Conservation (phyloP, 2,888 invertebrate species). For the Barypeithes pellucidus region DNA sequence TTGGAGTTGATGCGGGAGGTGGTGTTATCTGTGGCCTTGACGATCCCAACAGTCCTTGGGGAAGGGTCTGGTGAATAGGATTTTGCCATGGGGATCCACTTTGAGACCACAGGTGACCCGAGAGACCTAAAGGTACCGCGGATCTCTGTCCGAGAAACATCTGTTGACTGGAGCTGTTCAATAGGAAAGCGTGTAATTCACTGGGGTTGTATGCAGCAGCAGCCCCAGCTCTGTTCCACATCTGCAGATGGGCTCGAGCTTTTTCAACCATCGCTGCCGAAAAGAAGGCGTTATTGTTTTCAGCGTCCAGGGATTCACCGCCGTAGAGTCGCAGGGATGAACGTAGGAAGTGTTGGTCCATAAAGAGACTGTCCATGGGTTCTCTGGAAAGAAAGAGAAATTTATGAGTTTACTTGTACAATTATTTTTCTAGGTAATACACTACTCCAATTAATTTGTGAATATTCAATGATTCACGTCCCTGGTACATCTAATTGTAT, state of each 20-base stretch:
- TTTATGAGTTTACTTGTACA: background rate
- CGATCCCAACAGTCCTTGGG: conserved; percentile 69
- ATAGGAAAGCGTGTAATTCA: conserved; percentile 70
- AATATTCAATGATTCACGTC: too few species aligned
- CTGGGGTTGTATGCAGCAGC: conserved; percentile 73
- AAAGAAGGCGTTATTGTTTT: conserved; percentile 71
- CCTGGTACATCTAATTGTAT: too few species aligned
- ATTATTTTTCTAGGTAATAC: too few species aligned
- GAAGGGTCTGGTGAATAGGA: conserved; percentile 67
- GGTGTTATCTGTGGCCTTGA: conserved; percentile 70
- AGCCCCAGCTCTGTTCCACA: conserved; percentile 72
- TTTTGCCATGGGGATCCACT: conserved; percentile 65
- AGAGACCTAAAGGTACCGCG: conserved; percentile 66
- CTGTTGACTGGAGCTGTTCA: conserved; percentile 67
- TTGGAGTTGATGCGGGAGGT: conserved; percentile 71
- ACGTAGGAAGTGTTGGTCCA: conserved; percentile 84
- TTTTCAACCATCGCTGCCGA: conserved; percentile 76
- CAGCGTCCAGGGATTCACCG: conserved; percentile 74
- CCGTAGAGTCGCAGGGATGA: conserved; percentile 75
- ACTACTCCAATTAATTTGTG: too few species aligned
- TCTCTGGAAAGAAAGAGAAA: conserved; percentile 72
- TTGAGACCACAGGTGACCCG: conserved; percentile 71
- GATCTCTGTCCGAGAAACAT: conserved; percentile 67
- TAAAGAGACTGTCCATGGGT: conserved; percentile 85
- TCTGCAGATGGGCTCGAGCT: conserved; percentile 71